Conservation (phyloP, 1,140 invertebrate genomes). For the Nephila pilipes region DNA sequence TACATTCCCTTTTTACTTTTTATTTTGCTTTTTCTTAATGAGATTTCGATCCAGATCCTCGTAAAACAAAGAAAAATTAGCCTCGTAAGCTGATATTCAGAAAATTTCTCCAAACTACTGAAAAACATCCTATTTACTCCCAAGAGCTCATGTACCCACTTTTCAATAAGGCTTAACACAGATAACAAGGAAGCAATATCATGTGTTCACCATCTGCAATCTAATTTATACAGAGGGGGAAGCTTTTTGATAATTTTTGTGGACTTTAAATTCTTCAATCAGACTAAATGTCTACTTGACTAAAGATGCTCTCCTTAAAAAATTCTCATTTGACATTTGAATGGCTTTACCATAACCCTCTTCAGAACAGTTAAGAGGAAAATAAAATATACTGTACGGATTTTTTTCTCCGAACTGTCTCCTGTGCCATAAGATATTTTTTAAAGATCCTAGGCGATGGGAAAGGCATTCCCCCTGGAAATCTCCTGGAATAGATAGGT, state of each 20-base stretch:
- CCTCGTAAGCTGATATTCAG: too few species aligned
- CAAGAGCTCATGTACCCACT: background rate
- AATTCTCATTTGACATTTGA: conserved; percentile 63
- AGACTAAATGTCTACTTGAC: conserved; percentile 4
- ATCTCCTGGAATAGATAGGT: conserved; percentile 45
- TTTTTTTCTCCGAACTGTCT: conserved; percentile 40
- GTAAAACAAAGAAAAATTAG: too few species aligned
- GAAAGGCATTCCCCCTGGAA: conserved; percentile 43
- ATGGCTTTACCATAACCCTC: conserved; percentile 44
- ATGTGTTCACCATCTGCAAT: background rate
- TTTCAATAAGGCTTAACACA: background rate
- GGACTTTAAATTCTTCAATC: background rate
- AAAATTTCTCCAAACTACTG: too few species aligned
- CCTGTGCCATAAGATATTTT: background rate
- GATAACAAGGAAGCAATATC: background rate
- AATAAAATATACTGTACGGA: conserved; percentile 51
- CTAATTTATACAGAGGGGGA: background rate
- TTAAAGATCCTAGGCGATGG: conserved; percentile 37
- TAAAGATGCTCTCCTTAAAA: background rate
- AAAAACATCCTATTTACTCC: background rate
- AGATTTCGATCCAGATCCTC: too few species aligned
- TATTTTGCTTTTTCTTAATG: too few species aligned
- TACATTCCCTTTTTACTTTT: too few species aligned
- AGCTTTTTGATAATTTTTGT: background rate
- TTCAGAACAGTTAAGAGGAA: conserved; percentile 29